A percentile compares a stretch with the other conserved stretches of the same genome.
phyloP scores from a whole-genome alignment of 2,797 vertebrate species.

The Eupleurogrammus muticus region DNA sequence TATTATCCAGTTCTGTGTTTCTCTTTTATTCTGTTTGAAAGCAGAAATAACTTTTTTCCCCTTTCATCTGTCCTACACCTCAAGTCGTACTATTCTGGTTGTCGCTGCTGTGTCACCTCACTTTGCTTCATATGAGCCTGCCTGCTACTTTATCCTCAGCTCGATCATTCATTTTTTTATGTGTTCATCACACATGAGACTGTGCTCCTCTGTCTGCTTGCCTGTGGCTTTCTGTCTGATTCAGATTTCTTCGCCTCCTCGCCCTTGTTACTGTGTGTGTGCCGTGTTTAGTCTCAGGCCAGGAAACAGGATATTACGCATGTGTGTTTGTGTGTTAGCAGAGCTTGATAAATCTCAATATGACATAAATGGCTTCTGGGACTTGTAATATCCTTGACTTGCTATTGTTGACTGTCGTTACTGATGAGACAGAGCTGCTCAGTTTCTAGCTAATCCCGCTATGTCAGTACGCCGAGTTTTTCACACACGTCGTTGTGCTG shows the following conservation, averaged over 20 bases:
- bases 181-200: slow-evolving; percentile 5
- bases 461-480: slow-evolving; percentile 24
- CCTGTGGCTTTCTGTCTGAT: slow-evolving; percentile 29
- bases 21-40: not conserved
- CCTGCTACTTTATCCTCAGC: slow-evolving; percentile 21
- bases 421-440: not conserved
- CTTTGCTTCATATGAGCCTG: slow-evolving; percentile 39
- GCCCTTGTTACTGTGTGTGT: slow-evolving; percentile 45
- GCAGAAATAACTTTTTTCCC: slow-evolving; percentile 17
- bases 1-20: not conserved
- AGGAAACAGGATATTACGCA: slow-evolving; percentile 79
- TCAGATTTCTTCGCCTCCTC: slow-evolving; percentile 38
- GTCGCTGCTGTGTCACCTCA: slow-evolving; percentile 34
- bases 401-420: slow-evolving; percentile 18
- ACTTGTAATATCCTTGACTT: slow-evolving; percentile 36
- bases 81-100: slow-evolving; percentile 26
- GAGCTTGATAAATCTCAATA: slow-evolving; percentile 27
- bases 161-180: slow-evolving; percentile 28
- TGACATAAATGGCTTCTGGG: slow-evolving; percentile 23
- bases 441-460: slow-evolving; percentile 10
- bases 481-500: slow-evolving; percentile 21
- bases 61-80: slow-evolving; percentile 3
- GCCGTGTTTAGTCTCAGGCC: slow-evolving; percentile 52
- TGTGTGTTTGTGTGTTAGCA: slow-evolving; percentile 33
- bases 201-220: not conserved